phyloP scores from a whole-genome alignment of 2,888 invertebrate species.

The Tetrapedia diversipes region DNA sequence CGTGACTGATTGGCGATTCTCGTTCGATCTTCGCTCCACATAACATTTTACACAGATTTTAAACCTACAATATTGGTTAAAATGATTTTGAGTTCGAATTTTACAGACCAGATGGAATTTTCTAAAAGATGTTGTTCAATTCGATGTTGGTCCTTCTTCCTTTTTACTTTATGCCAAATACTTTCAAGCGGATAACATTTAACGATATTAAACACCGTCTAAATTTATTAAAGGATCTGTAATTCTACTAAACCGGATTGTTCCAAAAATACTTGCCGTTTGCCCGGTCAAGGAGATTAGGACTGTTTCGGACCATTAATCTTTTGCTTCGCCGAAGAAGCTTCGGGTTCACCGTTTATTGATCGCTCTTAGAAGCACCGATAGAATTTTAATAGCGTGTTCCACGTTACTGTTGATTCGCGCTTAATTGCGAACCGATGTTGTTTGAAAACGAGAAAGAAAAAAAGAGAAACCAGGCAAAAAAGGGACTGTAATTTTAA shows the following conservation, averaged over 20 bases:
- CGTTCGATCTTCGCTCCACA: not conserved
- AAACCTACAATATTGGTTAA: not conserved
- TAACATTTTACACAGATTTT: too few species aligned
- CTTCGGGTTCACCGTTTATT: slow-evolving; percentile 4
- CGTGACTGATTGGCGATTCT: not conserved
- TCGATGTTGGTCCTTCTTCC: not conserved
- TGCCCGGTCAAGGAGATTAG: slow-evolving; percentile 13
- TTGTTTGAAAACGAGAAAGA: not conserved
- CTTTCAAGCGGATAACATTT: not conserved
- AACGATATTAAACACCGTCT: not conserved
- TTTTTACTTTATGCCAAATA: not conserved
- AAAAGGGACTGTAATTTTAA: not conserved
- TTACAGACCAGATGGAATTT: not conserved
- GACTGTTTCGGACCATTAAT: slow-evolving; percentile 13
- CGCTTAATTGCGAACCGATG: slow-evolving; percentile 48
- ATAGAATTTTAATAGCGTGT: slow-evolving; percentile 11
- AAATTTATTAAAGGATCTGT: not conserved
- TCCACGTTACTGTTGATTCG: slow-evolving; percentile 8
- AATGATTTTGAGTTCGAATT: not conserved
- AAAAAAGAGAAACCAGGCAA: too few species aligned
- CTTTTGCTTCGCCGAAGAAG: slow-evolving; percentile 10
- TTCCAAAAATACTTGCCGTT: slow-evolving; percentile 69
- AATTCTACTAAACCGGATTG: slow-evolving; percentile 73
- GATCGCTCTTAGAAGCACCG: slow-evolving; percentile 2
- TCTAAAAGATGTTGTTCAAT: too few species aligned